These are phyloP conservation scores for Semaprochilodus insignis DNA, from an alignment of 2,797 vertebrate species.

Conservation along the genomic window DNA sequence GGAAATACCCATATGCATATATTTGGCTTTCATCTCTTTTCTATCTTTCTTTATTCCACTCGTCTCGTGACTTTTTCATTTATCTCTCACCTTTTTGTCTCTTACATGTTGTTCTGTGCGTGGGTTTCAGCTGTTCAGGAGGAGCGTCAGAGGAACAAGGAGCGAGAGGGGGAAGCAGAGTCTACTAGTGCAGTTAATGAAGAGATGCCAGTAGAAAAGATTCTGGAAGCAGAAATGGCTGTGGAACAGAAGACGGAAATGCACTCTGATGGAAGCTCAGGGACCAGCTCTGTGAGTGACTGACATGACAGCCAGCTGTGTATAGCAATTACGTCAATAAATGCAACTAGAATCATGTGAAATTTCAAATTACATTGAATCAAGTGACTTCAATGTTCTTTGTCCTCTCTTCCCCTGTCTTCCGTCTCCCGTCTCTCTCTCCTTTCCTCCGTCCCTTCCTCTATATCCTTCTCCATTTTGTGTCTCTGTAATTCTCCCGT, in stretches of 20 bases:
- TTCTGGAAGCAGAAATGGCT: conserved; percentile 91
- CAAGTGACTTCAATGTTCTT: no score
- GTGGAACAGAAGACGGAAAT: conserved; percentile 95
- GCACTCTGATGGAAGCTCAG: conserved; percentile 85
- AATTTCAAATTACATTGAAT: neutral
- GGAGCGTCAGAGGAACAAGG: conserved; percentile 90
- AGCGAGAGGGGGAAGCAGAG: conserved; percentile 86
- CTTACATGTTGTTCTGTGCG: conserved; percentile 20
- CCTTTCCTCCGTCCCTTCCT: no score
- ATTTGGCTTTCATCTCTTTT: neutral
- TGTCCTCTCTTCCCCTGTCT: no score
- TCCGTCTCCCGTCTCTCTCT: no score
- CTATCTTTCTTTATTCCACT: neutral
- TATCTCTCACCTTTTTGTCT: neutral
- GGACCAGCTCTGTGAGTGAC: conserved; percentile 86
- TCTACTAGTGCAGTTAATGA: conserved; percentile 85
- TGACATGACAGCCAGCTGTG: neutral
- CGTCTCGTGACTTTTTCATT: conserved; percentile 2
- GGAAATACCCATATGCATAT: conserved; percentile 62
- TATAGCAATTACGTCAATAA: neutral
- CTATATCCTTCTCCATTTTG: no score
- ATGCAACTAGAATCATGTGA: neutral
- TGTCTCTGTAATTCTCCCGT: no score
- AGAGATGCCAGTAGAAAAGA: conserved; percentile 96
- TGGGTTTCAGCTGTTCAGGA: conserved; percentile 87